Conservation (phyloP, 2,888 invertebrate species). For the Ectemnius cavifrons region DNA sequence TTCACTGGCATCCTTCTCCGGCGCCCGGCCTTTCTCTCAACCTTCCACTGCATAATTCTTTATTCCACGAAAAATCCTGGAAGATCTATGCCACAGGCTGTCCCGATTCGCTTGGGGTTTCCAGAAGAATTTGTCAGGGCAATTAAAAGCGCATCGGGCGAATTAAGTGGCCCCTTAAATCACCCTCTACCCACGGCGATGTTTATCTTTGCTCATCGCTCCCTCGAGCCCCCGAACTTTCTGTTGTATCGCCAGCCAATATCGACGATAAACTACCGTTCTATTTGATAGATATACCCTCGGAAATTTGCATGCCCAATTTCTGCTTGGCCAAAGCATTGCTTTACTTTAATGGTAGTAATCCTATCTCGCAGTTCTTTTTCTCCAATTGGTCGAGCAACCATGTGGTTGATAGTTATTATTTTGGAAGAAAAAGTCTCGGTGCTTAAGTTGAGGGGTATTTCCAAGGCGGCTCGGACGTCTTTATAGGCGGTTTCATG, state of each 20-base stretch:
- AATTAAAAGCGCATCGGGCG: slow-evolving; percentile 8
- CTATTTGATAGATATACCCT: no score
- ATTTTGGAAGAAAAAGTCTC: slow-evolving; percentile 2
- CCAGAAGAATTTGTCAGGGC: not conserved
- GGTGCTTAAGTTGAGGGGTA: not conserved
- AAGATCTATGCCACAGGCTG: not conserved
- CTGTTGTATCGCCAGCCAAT: not conserved
- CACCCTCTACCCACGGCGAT: not conserved
- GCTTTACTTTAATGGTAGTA: no score
- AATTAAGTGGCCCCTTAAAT: not conserved
- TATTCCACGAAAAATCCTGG: not conserved
- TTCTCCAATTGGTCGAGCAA: no score
- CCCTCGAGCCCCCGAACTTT: not conserved
- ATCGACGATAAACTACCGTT: no score
- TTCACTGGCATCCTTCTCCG: slow-evolving; percentile 5
- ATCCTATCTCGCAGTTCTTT: no score
- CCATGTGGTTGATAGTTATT: not conserved
- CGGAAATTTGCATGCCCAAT: no score
- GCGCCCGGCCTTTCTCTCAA: not conserved
- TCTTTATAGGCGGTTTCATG: slow-evolving; percentile 1
- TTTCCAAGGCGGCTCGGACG: not conserved
- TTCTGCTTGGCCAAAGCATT: no score
- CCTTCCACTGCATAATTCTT: not conserved
- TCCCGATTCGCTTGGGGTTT: not conserved
- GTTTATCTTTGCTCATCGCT: no score